Base-by-base conservation (phyloP, 2,113 vertebrate species). In the Gila orcuttii region DNA sequence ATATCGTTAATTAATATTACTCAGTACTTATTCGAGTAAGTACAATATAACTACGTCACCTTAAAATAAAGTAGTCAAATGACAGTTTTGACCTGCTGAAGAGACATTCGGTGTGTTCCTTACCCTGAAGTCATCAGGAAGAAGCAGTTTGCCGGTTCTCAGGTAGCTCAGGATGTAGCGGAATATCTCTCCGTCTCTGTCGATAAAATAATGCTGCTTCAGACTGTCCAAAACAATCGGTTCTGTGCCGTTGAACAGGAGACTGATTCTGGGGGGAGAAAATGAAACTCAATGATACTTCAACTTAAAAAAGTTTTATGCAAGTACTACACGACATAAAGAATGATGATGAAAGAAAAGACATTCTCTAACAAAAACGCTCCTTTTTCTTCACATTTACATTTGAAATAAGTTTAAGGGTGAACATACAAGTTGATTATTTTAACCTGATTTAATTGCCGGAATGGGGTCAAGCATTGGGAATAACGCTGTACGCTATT, bases 181-280 rank as follows among this genome's bases (percentile, higher is more conserved):
- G 94, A 99, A 99, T 92, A 99, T 99, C 92, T 99, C 98, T 36
- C 98, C 98, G 39, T 99, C 98, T 86, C 98, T 97, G 94, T 99
- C 98, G 87, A 99, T 98, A 95, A 99, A 99, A 93, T 99, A 99
- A 93, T 99, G 98, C 89, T 99, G 98, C 93, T 99, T 99, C 95
- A 99, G 95, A 94, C 98, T 99, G 96, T 99, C 98, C 96, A 99
- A 90, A 89, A 99, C 98, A 89, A 99, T 99, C 87, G 98, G 98
- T 92, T 99, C 98, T 0, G 97, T 99, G 93, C 98, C 98, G 87
- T 99, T 99, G 95, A 99, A 99, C 91, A 99, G 96, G 87, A 97
- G 97, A 92, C 98, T 99, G 95, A 99, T 99, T 94, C 98, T 99
- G 93, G 86, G 11, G 50, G 47, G 2, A 31, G 12, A 47, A 31